Evolutionary conservation across 2,888 invertebrate species (phyloP).

Genomic region (Xestia sexstrigata): DNA sequence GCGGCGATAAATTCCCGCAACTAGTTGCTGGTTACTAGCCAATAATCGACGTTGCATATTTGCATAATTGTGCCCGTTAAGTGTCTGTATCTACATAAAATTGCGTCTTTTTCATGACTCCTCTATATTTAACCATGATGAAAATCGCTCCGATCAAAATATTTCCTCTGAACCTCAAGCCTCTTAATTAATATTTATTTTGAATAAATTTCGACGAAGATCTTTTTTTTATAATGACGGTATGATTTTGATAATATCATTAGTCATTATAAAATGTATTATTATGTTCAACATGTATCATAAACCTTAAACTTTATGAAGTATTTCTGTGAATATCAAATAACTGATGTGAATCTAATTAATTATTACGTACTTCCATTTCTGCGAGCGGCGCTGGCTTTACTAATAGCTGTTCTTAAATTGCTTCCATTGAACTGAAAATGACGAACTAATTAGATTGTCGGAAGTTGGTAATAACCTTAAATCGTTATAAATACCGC

Average conservation of each 20-base stretch:
- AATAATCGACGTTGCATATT: slow-evolving; percentile 87
- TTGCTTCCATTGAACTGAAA: slow-evolving; percentile 46
- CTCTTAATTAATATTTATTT: slow-evolving; percentile 75
- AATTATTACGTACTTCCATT: slow-evolving; percentile 54
- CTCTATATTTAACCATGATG: slow-evolving; percentile 83
- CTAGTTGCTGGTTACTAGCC: slow-evolving; percentile 86
- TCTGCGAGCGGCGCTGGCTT: slow-evolving; percentile 21
- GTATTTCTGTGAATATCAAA: slow-evolving; percentile 66
- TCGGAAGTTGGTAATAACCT: slow-evolving; percentile 50
- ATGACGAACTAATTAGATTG: slow-evolving; percentile 57
- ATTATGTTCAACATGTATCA: slow-evolving; percentile 56
- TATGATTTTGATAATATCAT: slow-evolving; percentile 65
- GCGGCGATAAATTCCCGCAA: slow-evolving; percentile 83
- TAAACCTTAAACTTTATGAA: slow-evolving; percentile 59
- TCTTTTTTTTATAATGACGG: slow-evolving; percentile 65
- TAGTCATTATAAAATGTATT: slow-evolving; percentile 58
- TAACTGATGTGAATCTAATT: slow-evolving; percentile 61
- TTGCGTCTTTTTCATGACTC: slow-evolving; percentile 86
- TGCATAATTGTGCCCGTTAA: slow-evolving; percentile 88
- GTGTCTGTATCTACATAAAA: slow-evolving; percentile 89
- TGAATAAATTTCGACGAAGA: slow-evolving; percentile 61
- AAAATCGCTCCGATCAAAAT: slow-evolving; percentile 76
- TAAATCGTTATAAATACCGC: slow-evolving; percentile 35
- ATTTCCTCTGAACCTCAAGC: slow-evolving; percentile 67
- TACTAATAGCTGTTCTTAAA: slow-evolving; percentile 49